Evolutionary conservation across 2,888 invertebrate genomes (phyloP), one percentile per base, ranked within the genome.

Genomic region (Muschampia plurimacula): DNA sequence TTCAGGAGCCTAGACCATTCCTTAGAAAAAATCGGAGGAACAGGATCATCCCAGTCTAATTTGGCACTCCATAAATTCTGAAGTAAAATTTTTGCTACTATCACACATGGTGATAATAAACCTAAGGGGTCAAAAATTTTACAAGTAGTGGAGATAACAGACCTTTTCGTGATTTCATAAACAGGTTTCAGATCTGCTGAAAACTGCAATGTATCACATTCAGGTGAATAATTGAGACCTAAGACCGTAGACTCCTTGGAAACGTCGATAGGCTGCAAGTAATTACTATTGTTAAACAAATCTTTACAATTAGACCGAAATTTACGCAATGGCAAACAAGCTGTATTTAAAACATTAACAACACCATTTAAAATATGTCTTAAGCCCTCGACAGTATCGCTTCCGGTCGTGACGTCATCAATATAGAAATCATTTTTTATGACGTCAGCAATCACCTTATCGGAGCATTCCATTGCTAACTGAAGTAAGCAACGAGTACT

Each of bases 31-130:
- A 49, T 52, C 5, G 10, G 2, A n/a, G 66, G 66, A 32, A 66
- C 66, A 5, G 49, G 66, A 41, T 66, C 66, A 22, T 66, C 66
- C 66, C 66, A 78, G 39, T 52, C 75, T 72, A 28, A 64, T 57
- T 13, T 39, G 22, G 41, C 59, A 39, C 15, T 36, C 66, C 52
- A 66, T 9, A 66, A 44, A 10, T 32, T 52, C 36, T 66, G 66
- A n/a, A 66, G 36, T 66, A 52, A 44, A 49, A 66, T 66, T 52
- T 66, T 66, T 52, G 66, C 52, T 46, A 66, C 52, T 15, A 66
- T 32, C n/a, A 66, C 36, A 39, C 66, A 66, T 66, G 66, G 65
- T 49, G 49, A 66, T 9, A 66, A n/a, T 10, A 66, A 52, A 52
- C 66, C 66, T 36, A 66, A 36, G 7, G 52, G 66, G 13, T 66